Base-by-base conservation (phyloP, 2,888 invertebrate genomes). In the Cancer borealis region DNA sequence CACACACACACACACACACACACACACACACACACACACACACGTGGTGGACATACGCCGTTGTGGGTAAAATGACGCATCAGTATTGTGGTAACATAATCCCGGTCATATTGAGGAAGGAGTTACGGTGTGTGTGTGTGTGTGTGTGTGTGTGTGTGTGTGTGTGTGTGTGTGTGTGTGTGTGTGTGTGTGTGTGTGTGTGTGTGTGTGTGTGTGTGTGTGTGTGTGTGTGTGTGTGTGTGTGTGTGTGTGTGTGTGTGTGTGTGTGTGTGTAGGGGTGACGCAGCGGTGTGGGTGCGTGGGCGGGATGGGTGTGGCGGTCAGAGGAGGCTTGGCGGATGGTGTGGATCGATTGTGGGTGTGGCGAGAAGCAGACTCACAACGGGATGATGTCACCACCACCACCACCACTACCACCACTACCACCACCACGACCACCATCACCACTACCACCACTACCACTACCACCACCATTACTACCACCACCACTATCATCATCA, bases 211-310 rank as follows among this genome's bases (percentile, higher is more conserved):
- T 54, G 54, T 8, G 54, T 54, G 54, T 54, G 54, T 21, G n/a
- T n/a, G 66, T 21, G 66, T 66, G 39, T 39, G 39, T 88, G 88
- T 46, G 46, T 88, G 46, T 46, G 88, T 88, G 88, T 88, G 88
- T 88, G 88, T 88, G 88, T 88, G 88, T 88, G 88, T 46, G 88
- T 88, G 88, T 46, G 88, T 88, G 88, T 88, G 88, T 88, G 88
- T 88, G 46, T 45, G 46, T 45, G 88, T 88, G 88, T n/a, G 14
- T 47, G 46, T 46, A 46, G 46, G 46, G 88, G 88, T 66, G 14
- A 21, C 21, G 79, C 66, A 21, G 66, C 66, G 79, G 30, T 88
- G 46, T 10, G 2, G 46, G 88, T 46, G 46, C 46, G 88, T 45
- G 45, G 88, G 47, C 46, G 47, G 88, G 14, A 21, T 46, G 46